Conservation (phyloP, 2,797 vertebrate genomes). For the Thaleichthys pacificus region DNA sequence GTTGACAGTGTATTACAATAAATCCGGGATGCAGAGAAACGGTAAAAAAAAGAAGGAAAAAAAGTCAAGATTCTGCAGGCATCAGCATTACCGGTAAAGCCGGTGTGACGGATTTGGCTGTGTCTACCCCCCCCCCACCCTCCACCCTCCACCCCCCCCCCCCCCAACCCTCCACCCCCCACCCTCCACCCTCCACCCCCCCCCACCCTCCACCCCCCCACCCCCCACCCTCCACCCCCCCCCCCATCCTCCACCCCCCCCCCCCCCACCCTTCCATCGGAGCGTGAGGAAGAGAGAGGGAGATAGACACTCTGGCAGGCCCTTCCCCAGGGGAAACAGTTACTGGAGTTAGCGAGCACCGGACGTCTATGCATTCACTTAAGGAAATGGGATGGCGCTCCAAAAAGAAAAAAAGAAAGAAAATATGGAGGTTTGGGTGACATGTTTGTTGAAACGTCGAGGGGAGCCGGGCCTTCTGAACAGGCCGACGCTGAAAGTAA, state of each 20-base stretch:
- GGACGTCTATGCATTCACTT: constrained; percentile 40
- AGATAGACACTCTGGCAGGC: constrained; percentile 40
- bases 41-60: neutral
- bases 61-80: neutral
- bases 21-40: constrained; percentile 11
- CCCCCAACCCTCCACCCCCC: too few species aligned
- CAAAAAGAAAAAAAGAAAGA: neutral
- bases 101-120: neutral
- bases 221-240: too few species aligned
- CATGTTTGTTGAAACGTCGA: neutral
- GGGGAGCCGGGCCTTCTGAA: too few species aligned
- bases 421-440: neutral
- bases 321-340: constrained; percentile 35
- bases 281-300: constrained; percentile 18
- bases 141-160: neutral
- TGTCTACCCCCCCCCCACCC: neutral
- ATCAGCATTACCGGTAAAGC: constrained; percentile 2
- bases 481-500: neutral
- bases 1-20: constrained; percentile 18
- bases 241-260: too few species aligned
- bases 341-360: constrained; percentile 9
- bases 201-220: too few species aligned
- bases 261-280: too few species aligned
- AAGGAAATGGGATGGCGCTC: constrained; percentile 27
- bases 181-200: too few species aligned